Evolutionary conservation across 2,888 invertebrate genomes (phyloP), one percentile per base, ranked within the genome.

Genomic region (Pseudanteris insignis): DNA sequence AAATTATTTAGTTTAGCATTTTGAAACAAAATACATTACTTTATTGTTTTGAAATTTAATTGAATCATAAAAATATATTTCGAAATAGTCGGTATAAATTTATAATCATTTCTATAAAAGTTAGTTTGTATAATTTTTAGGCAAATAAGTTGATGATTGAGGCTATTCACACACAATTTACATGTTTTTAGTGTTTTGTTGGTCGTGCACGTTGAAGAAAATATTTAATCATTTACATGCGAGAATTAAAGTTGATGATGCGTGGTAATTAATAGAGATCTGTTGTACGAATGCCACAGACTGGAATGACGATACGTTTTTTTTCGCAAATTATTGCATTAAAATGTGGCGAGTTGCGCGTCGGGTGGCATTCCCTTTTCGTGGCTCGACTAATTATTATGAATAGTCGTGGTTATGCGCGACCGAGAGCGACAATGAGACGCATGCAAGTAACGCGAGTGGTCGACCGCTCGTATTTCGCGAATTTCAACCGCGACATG

Each of bases 341-440:
- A 48, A 51, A 63, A 54, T 43, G 59, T 48, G 33, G 25, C 38
- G 29, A 30, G 9, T 25, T 26, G 2, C 15, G 51, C 26, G 30
- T 47, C 26, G 15, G 40, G 7, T 48, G 43, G 36, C 46, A 38
- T 68, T 73, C 71, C 71, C 73, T 73, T 74, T 73, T 65, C 64
- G 67, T 65, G 48, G 65, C 64, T 62, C 66, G 46, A 68, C 73
- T 74, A 74, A 74, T 74, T 73, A 73, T 74, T 73, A 72, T 67
- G 70, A 73, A 71, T 68, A 67, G 60, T 50, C 62, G 65, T 51
- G 58, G 65, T 63, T 57, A 63, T 34, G 50, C 54, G 43, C 59
- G 53, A 57, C 53, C 64, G 58, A 51, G 46, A 41, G 46, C 58
- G 64, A 64, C 62, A 65, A 60, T 55, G 62, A 62, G 65, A 46